Evolutionary conservation across 2,888 invertebrate species (phyloP).

Genomic region (Drosophila anomalipes): DNA sequence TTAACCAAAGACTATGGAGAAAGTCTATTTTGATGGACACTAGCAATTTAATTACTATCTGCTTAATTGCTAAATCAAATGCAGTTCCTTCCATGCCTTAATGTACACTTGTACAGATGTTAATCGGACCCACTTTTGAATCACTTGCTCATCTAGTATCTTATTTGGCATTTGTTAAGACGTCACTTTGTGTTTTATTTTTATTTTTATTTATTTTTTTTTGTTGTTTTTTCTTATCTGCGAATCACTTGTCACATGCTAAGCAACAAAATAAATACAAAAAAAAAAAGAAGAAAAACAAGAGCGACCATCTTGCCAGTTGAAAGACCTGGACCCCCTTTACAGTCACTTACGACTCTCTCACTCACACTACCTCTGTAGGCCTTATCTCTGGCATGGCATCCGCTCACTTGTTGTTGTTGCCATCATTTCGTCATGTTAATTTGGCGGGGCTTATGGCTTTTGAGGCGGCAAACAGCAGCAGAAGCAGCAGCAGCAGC

Average conservation of each 20-base stretch:
- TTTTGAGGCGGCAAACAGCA: conserved; percentile 64
- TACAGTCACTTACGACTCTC: not conserved
- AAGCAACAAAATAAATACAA: conserved; percentile 13
- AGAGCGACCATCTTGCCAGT: not conserved
- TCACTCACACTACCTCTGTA: not conserved
- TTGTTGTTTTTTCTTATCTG: conserved; percentile 27
- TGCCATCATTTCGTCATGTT: conserved; percentile 76
- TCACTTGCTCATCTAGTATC: conserved; percentile 10
- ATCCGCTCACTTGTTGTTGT: conserved; percentile 44
- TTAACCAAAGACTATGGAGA: not conserved
- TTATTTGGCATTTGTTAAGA: conserved; percentile 9
- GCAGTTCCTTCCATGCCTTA: not conserved
- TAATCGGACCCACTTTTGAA: conserved; percentile 7
- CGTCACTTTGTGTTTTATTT: conserved; percentile 1
- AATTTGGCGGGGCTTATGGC: conserved; percentile 77
- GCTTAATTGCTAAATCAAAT: not conserved
- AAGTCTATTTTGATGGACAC: not conserved
- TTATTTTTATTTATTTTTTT: not conserved
- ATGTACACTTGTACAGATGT: not conserved
- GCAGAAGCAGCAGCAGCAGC: conserved; percentile 36
- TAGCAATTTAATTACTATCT: not conserved
- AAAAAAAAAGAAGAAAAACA: not conserved
- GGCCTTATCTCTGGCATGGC: conserved; percentile 24
- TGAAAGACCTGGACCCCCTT: conserved; percentile 15
- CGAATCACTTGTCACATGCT: conserved; percentile 39